phyloP scores from a whole-genome alignment of 2,888 invertebrate species.

The Drosophila buzzatii region DNA sequence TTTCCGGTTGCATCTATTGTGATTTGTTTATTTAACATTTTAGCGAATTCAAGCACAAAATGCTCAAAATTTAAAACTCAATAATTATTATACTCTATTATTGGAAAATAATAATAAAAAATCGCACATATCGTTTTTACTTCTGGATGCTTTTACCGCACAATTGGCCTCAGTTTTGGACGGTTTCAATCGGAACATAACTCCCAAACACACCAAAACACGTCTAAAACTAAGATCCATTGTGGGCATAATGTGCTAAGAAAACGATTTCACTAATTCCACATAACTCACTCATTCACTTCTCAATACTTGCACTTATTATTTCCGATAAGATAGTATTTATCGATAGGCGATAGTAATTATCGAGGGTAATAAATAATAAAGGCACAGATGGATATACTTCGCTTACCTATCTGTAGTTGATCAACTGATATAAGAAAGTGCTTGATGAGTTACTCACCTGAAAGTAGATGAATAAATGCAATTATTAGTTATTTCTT shows the following conservation, averaged over 20 bases:
- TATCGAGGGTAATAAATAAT: not conserved
- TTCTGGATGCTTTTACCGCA: constrained; percentile 62
- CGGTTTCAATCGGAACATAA: constrained; percentile 85
- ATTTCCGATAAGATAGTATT: not conserved
- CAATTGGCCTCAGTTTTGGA: constrained; percentile 86
- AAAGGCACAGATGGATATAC: not conserved
- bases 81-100: no score
- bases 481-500: not conserved
- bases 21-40: not conserved
- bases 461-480: constrained; percentile 33
- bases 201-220: constrained; percentile 85
- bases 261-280: not conserved
- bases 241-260: constrained; percentile 52
- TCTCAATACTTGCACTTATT: no score
- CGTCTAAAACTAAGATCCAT: constrained; percentile 85
- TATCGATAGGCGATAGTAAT: not conserved
- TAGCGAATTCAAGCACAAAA: no score
- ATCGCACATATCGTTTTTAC: not conserved
- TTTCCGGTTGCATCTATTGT: not conserved
- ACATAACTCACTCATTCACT: not conserved
- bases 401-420: constrained; percentile 21
- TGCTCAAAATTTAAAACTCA: no score
- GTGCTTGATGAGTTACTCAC: constrained; percentile 31
- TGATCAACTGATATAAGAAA: not conserved
- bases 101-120: no score